Evolutionary conservation across 2,797 vertebrate species (phyloP).

Genomic region (Linurgus olivaceus): DNA sequence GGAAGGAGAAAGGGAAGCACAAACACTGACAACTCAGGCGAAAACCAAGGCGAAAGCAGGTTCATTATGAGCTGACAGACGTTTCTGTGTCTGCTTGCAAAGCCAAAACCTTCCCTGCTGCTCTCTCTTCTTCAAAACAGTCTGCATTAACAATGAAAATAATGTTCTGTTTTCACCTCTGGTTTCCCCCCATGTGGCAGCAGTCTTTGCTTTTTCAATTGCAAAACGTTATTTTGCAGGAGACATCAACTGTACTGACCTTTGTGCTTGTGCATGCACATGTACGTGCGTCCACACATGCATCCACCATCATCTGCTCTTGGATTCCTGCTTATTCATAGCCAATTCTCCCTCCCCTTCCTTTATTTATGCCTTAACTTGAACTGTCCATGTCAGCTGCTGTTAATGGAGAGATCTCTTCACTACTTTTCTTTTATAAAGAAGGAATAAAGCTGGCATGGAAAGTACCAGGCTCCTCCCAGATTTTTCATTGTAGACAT

Average conservation of each 20-base stretch:
- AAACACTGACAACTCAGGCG: background rate
- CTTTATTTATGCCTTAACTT: background rate
- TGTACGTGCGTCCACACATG: accelerated
- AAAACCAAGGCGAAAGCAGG: background rate
- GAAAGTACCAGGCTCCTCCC: background rate
- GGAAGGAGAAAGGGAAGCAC: conserved; percentile 24
- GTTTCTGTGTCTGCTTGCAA: background rate
- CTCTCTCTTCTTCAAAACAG: background rate
- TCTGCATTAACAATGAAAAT: background rate
- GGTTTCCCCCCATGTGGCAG: background rate
- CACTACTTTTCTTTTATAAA: background rate
- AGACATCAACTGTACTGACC: background rate
- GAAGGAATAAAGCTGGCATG: background rate
- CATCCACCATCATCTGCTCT: background rate
- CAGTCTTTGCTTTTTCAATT: background rate
- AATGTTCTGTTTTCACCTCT: background rate
- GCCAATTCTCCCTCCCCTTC: background rate
- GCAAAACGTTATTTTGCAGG: background rate
- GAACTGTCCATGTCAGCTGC: background rate
- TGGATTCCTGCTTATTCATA: background rate
- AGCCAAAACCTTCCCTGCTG: conserved; percentile 4
- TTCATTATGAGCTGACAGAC: conserved; percentile 1
- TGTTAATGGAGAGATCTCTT: background rate
- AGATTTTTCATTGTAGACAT: background rate
- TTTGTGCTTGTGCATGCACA: accelerated